Evolutionary conservation across 2,888 invertebrate genomes (phyloP).

Genomic region (Diabrotica balteata): DNA sequence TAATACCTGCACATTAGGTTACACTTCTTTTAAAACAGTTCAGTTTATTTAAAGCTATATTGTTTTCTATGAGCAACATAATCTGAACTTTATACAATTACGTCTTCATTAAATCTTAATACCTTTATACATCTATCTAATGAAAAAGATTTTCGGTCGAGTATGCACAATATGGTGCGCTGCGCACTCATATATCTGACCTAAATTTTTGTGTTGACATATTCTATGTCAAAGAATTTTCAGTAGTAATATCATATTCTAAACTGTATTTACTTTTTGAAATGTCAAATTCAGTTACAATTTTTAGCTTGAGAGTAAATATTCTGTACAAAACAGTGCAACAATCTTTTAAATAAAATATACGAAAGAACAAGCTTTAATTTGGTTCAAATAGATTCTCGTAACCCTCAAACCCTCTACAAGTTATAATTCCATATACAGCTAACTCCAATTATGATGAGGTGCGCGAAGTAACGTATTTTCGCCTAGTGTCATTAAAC

Average conservation of each 20-base stretch:
- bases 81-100: slow-evolving; percentile 15
- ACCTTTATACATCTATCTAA: slow-evolving; percentile 12
- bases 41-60: slow-evolving; percentile 6
- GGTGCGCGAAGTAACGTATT: too few species aligned
- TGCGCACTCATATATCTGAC: too few species aligned
- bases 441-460: too few species aligned
- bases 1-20: slow-evolving; percentile 2
- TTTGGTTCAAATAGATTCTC: too few species aligned
- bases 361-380: too few species aligned
- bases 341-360: too few species aligned
- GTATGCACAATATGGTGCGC: slow-evolving; percentile 3
- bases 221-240: not conserved
- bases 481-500: too few species aligned
- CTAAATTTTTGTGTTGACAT: too few species aligned
- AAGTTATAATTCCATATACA: too few species aligned
- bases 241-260: slow-evolving; percentile 3
- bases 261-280: slow-evolving; percentile 13
- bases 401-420: too few species aligned
- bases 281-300: slow-evolving; percentile 16
- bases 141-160: slow-evolving; percentile 13
- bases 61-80: slow-evolving; percentile 11
- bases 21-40: slow-evolving; percentile 5
- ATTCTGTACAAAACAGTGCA: too few species aligned
- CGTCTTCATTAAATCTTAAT: slow-evolving; percentile 2
- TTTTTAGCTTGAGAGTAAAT: slow-evolving; percentile 4